Percentiles rank a stretch among this genome's conserved stretches.
Conservation (phyloP, 2,797 vertebrate genomes). For the Ctenopoma multispine region DNA sequence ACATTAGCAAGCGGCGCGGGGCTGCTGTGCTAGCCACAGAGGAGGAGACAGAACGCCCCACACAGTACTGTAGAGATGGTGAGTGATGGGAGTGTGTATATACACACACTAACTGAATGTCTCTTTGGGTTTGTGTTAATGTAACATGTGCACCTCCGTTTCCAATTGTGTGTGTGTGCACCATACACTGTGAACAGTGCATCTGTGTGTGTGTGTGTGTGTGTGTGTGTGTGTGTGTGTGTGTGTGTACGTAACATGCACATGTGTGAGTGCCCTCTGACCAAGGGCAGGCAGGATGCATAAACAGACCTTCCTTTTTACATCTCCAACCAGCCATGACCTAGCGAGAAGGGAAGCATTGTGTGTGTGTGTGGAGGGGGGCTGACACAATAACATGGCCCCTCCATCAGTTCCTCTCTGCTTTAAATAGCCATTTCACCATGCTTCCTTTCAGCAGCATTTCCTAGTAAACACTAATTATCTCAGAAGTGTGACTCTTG, state of each 20-base stretch:
- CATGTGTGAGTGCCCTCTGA: slow-evolving; percentile 64
- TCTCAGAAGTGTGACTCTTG: slow-evolving; percentile 76
- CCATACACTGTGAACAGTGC: slow-evolving; percentile 12
- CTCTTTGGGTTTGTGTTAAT: slow-evolving; percentile 25
- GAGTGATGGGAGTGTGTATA: slow-evolving; percentile 49
- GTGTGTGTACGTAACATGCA: slow-evolving; percentile 14
- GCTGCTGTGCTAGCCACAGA: slow-evolving; percentile 63
- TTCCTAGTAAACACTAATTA: slow-evolving; percentile 80
- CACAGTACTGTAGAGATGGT: slow-evolving; percentile 61
- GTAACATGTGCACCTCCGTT: slow-evolving; percentile 14
- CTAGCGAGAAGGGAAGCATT: slow-evolving; percentile 72
- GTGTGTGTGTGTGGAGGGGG: slow-evolving; percentile 31
- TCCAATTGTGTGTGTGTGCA: slow-evolving; percentile 10
- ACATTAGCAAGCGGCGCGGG: slow-evolving; percentile 81
- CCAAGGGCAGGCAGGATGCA: slow-evolving; percentile 75
- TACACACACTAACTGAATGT: slow-evolving; percentile 41
- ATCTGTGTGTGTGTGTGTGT: slow-evolving; percentile 15
- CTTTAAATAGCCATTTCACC: slow-evolving; percentile 81
- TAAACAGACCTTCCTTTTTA: slow-evolving; percentile 84
- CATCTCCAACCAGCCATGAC: slow-evolving; percentile 83
- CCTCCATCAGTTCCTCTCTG: slow-evolving; percentile 77
- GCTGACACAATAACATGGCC: slow-evolving; percentile 74
- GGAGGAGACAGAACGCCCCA: slow-evolving; percentile 59
- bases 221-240: slow-evolving; percentile 19
- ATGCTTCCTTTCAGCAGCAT: slow-evolving; percentile 77